Conservation (phyloP, 2,888 invertebrate genomes). For the Machimus rusticus region DNA sequence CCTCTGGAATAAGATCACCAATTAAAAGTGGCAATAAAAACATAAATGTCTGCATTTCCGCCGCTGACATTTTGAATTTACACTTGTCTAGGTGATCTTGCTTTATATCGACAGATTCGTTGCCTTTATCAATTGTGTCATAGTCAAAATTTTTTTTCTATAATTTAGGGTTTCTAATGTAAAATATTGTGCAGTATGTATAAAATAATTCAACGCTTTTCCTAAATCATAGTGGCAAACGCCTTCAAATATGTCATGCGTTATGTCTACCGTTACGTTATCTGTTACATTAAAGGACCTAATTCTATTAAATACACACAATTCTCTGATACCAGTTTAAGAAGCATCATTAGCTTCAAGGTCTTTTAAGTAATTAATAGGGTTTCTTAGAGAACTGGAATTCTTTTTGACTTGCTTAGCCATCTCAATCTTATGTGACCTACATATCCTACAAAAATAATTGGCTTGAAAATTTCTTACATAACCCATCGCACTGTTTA, state of each 20-base stretch:
- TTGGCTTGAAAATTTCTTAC: neutral
- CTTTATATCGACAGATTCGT: neutral
- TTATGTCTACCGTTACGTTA: neutral
- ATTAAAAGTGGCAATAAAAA: neutral
- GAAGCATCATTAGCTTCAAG: neutral
- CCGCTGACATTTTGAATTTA: neutral
- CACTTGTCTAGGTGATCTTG: neutral
- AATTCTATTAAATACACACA: neutral
- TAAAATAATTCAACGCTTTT: neutral
- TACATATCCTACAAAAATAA: neutral
- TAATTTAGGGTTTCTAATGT: neutral
- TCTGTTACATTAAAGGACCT: neutral
- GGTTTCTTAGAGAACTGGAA: neutral
- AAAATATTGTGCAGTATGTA: neutral
- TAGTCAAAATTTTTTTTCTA: neutral
- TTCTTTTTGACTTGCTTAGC: neutral
- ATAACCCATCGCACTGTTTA: neutral
- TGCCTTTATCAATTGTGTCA: neutral
- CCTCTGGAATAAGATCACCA: neutral
- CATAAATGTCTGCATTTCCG: neutral
- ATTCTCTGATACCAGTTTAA: neutral
- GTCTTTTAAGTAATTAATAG: neutral
- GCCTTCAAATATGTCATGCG: neutral
- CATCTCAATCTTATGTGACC: neutral
- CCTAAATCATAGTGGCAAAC: neutral